Evolutionary conservation across 92 coral and sea anemone genomes (phyloP), one percentile per base, ranked within the genome.

Genomic region (Porites divaricata): DNA sequence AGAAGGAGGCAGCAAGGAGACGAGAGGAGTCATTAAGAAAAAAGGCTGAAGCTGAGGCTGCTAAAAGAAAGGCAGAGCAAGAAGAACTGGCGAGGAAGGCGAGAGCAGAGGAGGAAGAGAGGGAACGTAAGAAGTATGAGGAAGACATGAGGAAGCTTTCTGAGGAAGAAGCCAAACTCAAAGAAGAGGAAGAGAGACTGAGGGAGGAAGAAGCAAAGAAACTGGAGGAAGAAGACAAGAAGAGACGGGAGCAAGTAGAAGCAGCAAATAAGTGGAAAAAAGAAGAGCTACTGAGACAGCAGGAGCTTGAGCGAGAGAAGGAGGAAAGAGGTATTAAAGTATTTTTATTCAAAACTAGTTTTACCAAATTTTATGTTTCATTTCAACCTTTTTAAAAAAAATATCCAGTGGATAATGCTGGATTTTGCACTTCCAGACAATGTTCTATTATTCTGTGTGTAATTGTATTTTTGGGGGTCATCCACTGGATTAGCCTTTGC

Each of bases 201-300:
- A 67, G 63, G 71, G 95, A 93, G 78, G 98, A 95, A 52, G 97
- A 96, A 66, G 84, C 76, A 16, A 59, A 72, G 64, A 88, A 90
- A 54, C 72, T 71, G 75, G 94, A 89, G 88, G 98, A 95, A 57
- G 97, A 93, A 72, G 95, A 90, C 24, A 56, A 86, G 70, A 96
- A 84, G 86, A 84, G 83, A 73, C 78, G 83, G 65, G 98, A 96
- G 72, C 96, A 96, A 76, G 98, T 92, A 77, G 98, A 92, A 71
- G 99, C 98, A 14, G 91, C 83, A 14, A 95, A 92, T 72, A 96
- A 94, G 58, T 94, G 99, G 99, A 96, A 96, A 89, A 96, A 95
- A 83, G 99, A 96, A 22, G 99, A 96, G 71, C 88, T 94, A 22
- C 85, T 90, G 11, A 86, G 51, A 75, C 98, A 94, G 72, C 98